Conservation (phyloP, 2,113 vertebrate genomes). For the Cyprinodon brontotheroides region DNA sequence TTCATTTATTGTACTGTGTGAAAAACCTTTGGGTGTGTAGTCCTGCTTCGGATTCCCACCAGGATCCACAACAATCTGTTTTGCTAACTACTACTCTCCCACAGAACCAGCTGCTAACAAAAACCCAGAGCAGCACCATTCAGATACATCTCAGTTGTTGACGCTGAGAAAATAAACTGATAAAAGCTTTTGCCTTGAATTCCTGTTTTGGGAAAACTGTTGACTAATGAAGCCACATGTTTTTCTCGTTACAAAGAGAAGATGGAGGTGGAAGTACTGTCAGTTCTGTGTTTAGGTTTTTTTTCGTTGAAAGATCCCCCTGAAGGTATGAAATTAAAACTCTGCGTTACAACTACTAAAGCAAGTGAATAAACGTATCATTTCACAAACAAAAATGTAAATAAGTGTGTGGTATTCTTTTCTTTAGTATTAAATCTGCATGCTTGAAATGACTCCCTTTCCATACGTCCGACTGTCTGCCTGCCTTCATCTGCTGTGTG, state of each 20-base stretch:
- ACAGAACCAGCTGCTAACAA: conserved; percentile 64
- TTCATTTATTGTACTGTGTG: conserved; percentile 29
- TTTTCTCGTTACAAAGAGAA: conserved; percentile 45
- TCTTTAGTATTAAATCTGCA: neutral
- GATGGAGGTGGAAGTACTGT: neutral
- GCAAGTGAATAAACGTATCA: too few relatives aligned
- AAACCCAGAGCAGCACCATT: conserved; percentile 52
- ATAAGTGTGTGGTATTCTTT: neutral
- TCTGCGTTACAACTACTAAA: too few relatives aligned
- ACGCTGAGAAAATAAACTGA: conserved; percentile 7
- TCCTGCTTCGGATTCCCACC: conserved; percentile 28
- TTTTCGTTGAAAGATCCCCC: too few relatives aligned
- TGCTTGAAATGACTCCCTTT: neutral
- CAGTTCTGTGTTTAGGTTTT: neutral
- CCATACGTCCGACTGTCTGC: neutral
- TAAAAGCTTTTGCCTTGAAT: neutral
- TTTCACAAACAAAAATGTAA: neutral
- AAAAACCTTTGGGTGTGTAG: neutral
- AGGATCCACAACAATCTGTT: conserved; percentile 60
- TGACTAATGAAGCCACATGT: conserved; percentile 30
- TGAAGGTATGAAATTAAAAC: too few relatives aligned
- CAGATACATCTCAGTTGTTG: conserved; percentile 12
- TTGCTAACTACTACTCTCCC: conserved; percentile 52
- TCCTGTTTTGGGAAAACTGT: neutral
- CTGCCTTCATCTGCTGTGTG: neutral